These are phyloP conservation scores for Zosterops japonicus DNA, from an alignment of 2,113 vertebrate genomes.

Conservation along the genomic window DNA sequence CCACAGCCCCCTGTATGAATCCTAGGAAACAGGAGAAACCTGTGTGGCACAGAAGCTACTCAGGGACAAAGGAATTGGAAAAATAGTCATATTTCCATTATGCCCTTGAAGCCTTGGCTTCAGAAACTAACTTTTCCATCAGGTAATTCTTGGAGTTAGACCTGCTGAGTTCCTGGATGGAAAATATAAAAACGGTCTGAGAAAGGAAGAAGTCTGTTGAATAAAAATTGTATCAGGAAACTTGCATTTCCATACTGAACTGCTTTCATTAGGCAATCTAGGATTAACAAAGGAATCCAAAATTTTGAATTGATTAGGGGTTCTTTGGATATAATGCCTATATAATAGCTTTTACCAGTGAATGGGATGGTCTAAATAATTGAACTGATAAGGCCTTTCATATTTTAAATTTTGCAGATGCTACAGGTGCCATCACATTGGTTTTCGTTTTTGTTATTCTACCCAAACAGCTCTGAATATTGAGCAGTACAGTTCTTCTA, in stretches of 20 bases:
- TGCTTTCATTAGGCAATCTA: constrained; percentile 13
- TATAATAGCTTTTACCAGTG: not conserved
- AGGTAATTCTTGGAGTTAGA: not conserved
- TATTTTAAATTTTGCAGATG: not conserved
- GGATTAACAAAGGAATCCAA: constrained; percentile 38
- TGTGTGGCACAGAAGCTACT: not conserved
- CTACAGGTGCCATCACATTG: not conserved
- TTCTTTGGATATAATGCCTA: not conserved
- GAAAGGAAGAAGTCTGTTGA: not conserved
- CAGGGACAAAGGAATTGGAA: not conserved
- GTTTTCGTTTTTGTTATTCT: constrained; percentile 42
- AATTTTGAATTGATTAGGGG: not conserved
- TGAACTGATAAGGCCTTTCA: not conserved
- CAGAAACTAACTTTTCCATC: not conserved
- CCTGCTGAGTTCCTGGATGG: not conserved
- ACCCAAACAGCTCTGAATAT: not conserved
- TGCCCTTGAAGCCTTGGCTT: not conserved
- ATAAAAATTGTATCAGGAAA: not conserved
- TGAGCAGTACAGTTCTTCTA: not conserved
- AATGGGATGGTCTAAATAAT: constrained; percentile 13
- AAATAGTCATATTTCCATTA: not conserved
- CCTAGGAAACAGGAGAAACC: not conserved
- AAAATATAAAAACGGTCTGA: not conserved
- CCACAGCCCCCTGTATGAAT: not conserved
- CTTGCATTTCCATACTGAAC: not conserved